Evolutionary conservation across 2,888 invertebrate genomes (phyloP).

Genomic region (Limnephilus auricula): DNA sequence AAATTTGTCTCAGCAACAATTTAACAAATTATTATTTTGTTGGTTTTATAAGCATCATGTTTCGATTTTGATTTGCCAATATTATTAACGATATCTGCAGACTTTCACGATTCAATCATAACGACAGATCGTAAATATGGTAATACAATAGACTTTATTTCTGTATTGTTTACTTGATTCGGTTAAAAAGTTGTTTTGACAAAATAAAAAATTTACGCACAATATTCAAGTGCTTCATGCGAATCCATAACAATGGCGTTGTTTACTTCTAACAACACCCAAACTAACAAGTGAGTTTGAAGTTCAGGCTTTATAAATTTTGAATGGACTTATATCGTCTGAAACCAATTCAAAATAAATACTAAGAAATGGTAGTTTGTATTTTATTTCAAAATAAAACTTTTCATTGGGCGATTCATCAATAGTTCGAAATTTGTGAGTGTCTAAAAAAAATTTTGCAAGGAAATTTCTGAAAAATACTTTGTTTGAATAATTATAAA

Average conservation of each 20-base stretch:
- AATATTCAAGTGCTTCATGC: background rate
- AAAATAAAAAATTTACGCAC: background rate
- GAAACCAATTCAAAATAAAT: background rate
- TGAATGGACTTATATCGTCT: background rate
- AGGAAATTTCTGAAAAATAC: background rate
- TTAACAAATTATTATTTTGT: background rate
- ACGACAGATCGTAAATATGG: background rate
- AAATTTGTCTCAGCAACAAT: background rate
- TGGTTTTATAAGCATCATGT: background rate
- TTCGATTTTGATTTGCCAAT: background rate
- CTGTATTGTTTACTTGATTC: background rate
- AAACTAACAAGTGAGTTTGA: background rate
- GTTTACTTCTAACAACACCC: background rate
- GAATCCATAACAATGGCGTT: slow-evolving; percentile 9
- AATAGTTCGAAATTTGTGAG: background rate
- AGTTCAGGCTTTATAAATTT: background rate
- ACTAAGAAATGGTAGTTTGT: background rate
- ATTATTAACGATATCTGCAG: background rate
- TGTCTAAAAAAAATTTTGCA: background rate
- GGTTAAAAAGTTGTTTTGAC: background rate
- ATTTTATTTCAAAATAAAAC: background rate
- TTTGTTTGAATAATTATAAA: background rate
- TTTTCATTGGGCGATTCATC: background rate
- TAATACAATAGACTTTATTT: background rate
- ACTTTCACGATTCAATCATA: background rate